Conservation (phyloP, 2,113 vertebrate species). For the Chaetodon trifascialis region DNA sequence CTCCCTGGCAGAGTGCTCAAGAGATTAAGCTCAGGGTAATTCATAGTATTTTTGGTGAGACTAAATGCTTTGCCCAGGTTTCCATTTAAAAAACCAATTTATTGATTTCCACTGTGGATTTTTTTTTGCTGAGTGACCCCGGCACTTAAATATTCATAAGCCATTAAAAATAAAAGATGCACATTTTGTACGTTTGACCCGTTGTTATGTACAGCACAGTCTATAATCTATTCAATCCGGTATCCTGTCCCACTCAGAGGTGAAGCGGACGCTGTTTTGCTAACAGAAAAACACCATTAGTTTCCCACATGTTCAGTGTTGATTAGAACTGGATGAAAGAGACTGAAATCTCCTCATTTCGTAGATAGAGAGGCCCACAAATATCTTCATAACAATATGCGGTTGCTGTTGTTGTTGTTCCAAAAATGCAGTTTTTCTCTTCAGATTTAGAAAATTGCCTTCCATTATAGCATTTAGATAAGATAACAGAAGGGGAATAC, state of each 20-base stretch:
- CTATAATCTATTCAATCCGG: slow-evolving; percentile 73
- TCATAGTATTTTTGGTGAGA: slow-evolving; percentile 71
- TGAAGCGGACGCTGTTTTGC: slow-evolving; percentile 65
- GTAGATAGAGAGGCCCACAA: slow-evolving; percentile 64
- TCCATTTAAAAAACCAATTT: slow-evolving; percentile 75
- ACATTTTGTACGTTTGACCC: slow-evolving; percentile 81
- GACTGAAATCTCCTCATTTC: slow-evolving; percentile 78
- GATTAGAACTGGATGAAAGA: slow-evolving; percentile 79
- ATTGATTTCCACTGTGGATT: slow-evolving; percentile 78
- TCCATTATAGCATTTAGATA: slow-evolving; percentile 72
- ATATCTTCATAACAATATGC: slow-evolving; percentile 76
- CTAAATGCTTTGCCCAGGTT: slow-evolving; percentile 73
- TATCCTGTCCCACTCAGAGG: slow-evolving; percentile 74
- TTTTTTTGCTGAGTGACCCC: slow-evolving; percentile 70
- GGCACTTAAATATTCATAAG: slow-evolving; percentile 84
- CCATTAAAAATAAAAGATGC: slow-evolving; percentile 84
- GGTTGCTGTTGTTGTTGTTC: slow-evolving; percentile 66
- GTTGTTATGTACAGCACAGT: slow-evolving; percentile 68
- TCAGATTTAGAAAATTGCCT: slow-evolving; percentile 68
- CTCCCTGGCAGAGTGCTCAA: slow-evolving; percentile 59
- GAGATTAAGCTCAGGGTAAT: slow-evolving; percentile 77
- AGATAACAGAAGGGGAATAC: slow-evolving; percentile 72
- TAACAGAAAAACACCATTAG: slow-evolving; percentile 76
- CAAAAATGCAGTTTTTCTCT: slow-evolving; percentile 53
- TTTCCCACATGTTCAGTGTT: slow-evolving; percentile 73